Conservation (phyloP, 2,888 invertebrate species). For the Polia nebulosa region DNA sequence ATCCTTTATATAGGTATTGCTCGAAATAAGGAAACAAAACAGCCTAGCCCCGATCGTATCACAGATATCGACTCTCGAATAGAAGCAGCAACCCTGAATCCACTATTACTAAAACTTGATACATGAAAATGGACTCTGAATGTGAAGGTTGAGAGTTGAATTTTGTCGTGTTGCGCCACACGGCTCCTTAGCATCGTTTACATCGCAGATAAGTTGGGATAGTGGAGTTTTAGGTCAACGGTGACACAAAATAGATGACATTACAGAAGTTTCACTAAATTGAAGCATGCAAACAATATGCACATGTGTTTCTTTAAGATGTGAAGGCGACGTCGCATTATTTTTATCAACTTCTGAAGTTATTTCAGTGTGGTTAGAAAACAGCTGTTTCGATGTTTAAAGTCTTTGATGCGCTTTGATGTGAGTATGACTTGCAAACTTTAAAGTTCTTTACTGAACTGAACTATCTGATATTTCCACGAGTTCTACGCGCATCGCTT, state of each 20-base stretch:
- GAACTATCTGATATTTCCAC: not conserved
- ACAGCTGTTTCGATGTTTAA: slow-evolving; percentile 29
- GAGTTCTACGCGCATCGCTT: not conserved
- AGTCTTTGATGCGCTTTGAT: slow-evolving; percentile 19
- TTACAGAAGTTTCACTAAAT: slow-evolving; percentile 60
- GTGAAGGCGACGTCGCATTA: slow-evolving; percentile 3
- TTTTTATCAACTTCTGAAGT: slow-evolving; percentile 27
- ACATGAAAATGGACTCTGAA: slow-evolving; percentile 59
- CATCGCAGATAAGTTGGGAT: slow-evolving; percentile 84
- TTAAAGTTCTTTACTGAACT: not conserved
- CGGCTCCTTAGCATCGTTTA: slow-evolving; percentile 78
- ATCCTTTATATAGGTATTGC: slow-evolving; percentile 64
- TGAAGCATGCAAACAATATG: slow-evolving; percentile 32
- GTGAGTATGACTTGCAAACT: slow-evolving; percentile 1
- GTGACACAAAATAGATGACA: slow-evolving; percentile 47
- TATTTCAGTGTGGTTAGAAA: slow-evolving; percentile 16
- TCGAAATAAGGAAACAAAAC: slow-evolving; percentile 83
- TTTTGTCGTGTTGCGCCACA: slow-evolving; percentile 60
- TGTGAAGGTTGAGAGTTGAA: slow-evolving; percentile 59
- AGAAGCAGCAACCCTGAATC: slow-evolving; percentile 63
- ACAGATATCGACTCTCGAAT: slow-evolving; percentile 65
- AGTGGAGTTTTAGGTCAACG: slow-evolving; percentile 82
- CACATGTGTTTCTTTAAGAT: slow-evolving; percentile 33
- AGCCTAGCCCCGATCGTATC: slow-evolving; percentile 78
- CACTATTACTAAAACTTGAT: slow-evolving; percentile 51